phyloP scores from a whole-genome alignment of 2,113 vertebrate species.

The Ptilorrhoa leucosticta region DNA sequence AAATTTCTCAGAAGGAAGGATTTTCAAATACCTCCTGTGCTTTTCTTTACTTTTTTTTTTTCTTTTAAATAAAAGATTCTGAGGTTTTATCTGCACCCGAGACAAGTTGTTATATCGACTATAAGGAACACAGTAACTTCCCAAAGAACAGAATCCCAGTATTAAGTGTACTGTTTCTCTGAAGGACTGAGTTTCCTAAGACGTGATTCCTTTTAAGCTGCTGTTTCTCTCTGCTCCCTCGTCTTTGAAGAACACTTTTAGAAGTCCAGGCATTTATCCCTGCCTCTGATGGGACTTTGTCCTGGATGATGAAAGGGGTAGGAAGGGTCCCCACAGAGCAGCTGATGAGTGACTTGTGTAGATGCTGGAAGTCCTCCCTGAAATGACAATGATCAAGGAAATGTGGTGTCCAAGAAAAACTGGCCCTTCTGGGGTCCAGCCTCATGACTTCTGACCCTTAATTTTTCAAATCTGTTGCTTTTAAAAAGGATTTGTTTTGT shows the following conservation, averaged over 20 bases:
- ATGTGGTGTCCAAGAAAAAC: not conserved
- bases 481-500: not conserved
- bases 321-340: not conserved
- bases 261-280: not conserved
- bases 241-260: not conserved
- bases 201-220: not conserved
- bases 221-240: not conserved
- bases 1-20: not conserved
- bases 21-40: not conserved
- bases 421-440: not conserved
- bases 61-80: not conserved
- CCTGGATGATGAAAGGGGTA: not conserved
- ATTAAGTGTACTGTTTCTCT: not conserved
- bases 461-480: not conserved
- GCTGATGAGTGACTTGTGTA: not conserved
- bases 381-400: not conserved
- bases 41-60: not conserved
- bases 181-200: not conserved
- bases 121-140: not conserved
- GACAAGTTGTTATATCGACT: not conserved
- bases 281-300: not conserved
- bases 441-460: not conserved
- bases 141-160: not conserved
- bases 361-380: not conserved
- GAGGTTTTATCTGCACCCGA: not conserved